Conservation (phyloP, 1,140 invertebrate genomes). For the Drepana arcuata region DNA sequence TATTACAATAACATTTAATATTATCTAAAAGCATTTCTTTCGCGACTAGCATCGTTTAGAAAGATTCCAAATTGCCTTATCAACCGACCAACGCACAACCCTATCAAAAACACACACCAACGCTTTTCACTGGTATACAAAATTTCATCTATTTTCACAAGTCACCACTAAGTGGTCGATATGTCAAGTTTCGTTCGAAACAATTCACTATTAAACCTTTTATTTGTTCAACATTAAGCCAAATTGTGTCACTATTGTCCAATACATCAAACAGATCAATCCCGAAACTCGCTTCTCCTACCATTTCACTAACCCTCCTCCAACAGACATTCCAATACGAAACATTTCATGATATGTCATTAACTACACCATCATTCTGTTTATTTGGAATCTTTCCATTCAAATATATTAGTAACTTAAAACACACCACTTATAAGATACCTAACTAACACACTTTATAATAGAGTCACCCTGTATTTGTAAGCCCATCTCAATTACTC, state of each 20-base stretch:
- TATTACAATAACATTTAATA: constrained; percentile 59
- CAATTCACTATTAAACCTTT: constrained; percentile 67
- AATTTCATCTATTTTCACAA: constrained; percentile 35
- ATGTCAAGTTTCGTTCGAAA: constrained; percentile 52
- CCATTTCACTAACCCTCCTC: constrained; percentile 58
- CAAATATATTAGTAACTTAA: constrained; percentile 57
- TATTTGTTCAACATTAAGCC: constrained; percentile 44
- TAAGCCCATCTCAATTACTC: too few relatives aligned
- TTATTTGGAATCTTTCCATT: constrained; percentile 68
- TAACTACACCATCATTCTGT: constrained; percentile 49
- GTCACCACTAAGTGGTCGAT: constrained; percentile 64
- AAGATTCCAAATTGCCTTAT: constrained; percentile 70
- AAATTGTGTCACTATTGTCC: constrained; percentile 55
- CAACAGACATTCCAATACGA: constrained; percentile 37
- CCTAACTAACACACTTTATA: constrained; percentile 47
- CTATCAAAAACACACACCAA: too few relatives aligned
- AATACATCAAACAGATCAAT: constrained; percentile 11
- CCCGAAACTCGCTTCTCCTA: constrained; percentile 14
- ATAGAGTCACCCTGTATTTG: too few relatives aligned
- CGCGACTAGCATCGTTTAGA: constrained; percentile 64
- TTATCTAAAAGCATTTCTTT: constrained; percentile 61
- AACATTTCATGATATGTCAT: constrained; percentile 69
- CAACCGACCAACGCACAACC: too few relatives aligned
- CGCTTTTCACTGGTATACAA: too few relatives aligned
- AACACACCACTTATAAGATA: too few relatives aligned